These are phyloP conservation scores for Sminthurides aquaticus DNA, from an alignment of 2,888 invertebrate genomes.

Conservation along the genomic window DNA sequence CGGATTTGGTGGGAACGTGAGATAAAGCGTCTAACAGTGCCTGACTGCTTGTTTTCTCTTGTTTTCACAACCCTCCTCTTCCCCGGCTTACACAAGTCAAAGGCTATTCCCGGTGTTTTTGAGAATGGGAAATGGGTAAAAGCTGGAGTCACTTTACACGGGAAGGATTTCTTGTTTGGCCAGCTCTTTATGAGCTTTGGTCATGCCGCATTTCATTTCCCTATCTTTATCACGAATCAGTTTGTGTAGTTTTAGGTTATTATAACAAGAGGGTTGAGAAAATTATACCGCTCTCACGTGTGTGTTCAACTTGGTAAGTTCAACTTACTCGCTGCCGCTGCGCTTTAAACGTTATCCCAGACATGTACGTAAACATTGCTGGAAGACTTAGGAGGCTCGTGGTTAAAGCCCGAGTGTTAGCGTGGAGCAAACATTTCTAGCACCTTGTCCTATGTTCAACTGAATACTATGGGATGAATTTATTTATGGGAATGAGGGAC, in stretches of 20 bases:
- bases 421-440: too few relatives aligned
- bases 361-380: too few relatives aligned
- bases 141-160: slow-evolving; percentile 4
- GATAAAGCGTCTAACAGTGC: slow-evolving; percentile 3
- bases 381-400: too few relatives aligned
- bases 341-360: too few relatives aligned
- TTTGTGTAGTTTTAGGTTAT: neutral
- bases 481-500: too few relatives aligned
- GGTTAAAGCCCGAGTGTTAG: too few relatives aligned
- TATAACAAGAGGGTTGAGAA: too few relatives aligned
- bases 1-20: neutral
- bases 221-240: slow-evolving; percentile 16
- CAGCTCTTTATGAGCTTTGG: slow-evolving; percentile 19
- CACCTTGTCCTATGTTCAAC: too few relatives aligned
- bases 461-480: too few relatives aligned
- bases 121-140: neutral
- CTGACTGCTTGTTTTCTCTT: neutral
- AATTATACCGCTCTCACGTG: neutral
- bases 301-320: neutral
- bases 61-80: neutral
- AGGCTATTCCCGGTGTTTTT: too few relatives aligned
- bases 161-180: slow-evolving; percentile 9
- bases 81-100: too few relatives aligned
- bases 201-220: slow-evolving; percentile 16
- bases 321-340: too few relatives aligned